Conservation (phyloP, 2,113 vertebrate genomes). For the Microcebus lehilahytsara region DNA sequence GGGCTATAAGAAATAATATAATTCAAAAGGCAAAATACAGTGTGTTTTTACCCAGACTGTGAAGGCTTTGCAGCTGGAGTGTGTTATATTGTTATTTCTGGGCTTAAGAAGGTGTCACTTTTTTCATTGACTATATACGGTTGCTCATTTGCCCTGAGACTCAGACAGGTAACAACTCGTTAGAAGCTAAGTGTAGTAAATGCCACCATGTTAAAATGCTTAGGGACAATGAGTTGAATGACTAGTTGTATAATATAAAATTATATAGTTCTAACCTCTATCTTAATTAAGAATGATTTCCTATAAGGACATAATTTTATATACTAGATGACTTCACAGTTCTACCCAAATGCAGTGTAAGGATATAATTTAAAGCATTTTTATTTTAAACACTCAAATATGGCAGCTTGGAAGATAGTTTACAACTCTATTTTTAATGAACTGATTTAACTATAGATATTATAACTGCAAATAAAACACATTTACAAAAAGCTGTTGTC, state of each 20-base stretch:
- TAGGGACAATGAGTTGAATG: background rate
- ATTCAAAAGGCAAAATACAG: constrained; percentile 46
- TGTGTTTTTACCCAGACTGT: background rate
- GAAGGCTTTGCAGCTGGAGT: background rate
- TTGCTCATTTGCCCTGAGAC: constrained; percentile 46
- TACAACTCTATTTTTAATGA: constrained; percentile 79
- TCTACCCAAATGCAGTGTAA: constrained; percentile 69
- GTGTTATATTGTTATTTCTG: constrained; percentile 10
- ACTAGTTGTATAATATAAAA: constrained; percentile 41
- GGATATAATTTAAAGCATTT: constrained; percentile 70
- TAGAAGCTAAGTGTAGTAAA: constrained; percentile 1
- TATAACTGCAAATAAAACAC: constrained; percentile 76
- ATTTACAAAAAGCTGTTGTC: constrained; percentile 77
- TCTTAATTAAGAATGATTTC: constrained; percentile 59
- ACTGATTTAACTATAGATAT: constrained; percentile 77
- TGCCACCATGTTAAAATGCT: background rate
- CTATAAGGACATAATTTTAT: constrained; percentile 55
- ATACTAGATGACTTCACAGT: constrained; percentile 52
- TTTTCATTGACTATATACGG: background rate
- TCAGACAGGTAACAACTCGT: background rate
- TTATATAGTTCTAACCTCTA: constrained; percentile 14
- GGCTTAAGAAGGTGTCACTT: background rate
- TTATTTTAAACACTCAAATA: constrained; percentile 60
- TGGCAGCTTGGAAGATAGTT: constrained; percentile 67
- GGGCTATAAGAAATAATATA: constrained; percentile 1